Percentiles rank a stretch among this genome's conserved stretches.
Conservation (phyloP, 2,888 invertebrate species). For the Netelia melanura region DNA sequence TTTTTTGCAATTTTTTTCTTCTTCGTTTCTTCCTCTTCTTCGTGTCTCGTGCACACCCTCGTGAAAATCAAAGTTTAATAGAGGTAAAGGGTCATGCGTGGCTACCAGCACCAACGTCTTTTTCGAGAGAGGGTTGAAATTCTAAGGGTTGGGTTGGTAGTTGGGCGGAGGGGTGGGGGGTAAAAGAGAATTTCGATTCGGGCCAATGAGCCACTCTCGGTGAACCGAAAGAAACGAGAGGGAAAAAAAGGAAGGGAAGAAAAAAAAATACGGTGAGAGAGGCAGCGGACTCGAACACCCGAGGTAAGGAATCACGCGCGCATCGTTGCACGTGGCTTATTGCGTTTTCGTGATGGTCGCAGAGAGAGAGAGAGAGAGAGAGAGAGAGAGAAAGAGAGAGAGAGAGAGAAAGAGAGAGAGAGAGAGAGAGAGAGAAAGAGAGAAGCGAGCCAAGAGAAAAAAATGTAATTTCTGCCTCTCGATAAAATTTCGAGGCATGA, state of each 20-base stretch:
- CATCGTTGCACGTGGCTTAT: constrained; percentile 69
- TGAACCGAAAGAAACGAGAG: constrained; percentile 35
- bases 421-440: constrained; percentile 25
- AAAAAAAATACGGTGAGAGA: constrained; percentile 1
- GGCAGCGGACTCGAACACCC: constrained; percentile 12
- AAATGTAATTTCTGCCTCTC: constrained; percentile 63
- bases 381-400: too few species aligned
- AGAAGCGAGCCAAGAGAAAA: constrained; percentile 15
- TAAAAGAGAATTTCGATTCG: constrained; percentile 57
- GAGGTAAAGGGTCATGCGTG: constrained; percentile 44
- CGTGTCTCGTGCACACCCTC: neutral
- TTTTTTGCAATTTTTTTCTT: constrained; percentile 10
- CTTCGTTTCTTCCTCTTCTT: constrained; percentile 8
- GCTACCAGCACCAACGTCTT: constrained; percentile 19
- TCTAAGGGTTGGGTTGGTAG: neutral
- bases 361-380: too few species aligned
- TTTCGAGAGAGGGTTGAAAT: neutral
- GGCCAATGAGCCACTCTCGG: constrained; percentile 40
- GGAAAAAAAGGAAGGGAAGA: constrained; percentile 19
- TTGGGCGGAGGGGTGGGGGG: neutral
- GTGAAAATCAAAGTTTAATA: constrained; percentile 59
- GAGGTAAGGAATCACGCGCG: constrained; percentile 60
- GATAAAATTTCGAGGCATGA: constrained; percentile 56
- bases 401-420: neutral
- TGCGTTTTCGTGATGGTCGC: constrained; percentile 64